phyloP scores from a whole-genome alignment of 2,888 invertebrate genomes.

The Apomyelois bistriatella region DNA sequence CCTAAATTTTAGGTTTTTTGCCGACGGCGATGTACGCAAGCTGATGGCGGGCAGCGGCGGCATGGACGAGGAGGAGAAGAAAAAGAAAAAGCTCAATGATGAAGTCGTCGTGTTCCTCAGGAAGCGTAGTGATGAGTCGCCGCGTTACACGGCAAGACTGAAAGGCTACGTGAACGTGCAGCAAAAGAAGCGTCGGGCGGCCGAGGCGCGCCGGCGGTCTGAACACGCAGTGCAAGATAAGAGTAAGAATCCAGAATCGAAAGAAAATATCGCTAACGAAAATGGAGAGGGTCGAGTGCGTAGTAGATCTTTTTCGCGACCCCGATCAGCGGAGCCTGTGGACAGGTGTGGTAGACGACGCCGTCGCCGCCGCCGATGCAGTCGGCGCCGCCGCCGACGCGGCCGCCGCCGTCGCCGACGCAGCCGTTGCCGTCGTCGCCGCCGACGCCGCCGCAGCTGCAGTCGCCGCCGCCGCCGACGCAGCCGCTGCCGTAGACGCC shows the following conservation, averaged over 20 bases:
- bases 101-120: constrained; percentile 24
- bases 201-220: constrained; percentile 16
- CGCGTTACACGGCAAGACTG: constrained; percentile 22
- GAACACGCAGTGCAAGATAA: constrained; percentile 1
- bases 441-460: constrained; percentile 15
- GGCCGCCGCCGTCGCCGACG: constrained; percentile 15
- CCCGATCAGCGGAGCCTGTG: constrained; percentile 16
- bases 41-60: constrained; percentile 17
- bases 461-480: constrained; percentile 15
- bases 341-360: constrained; percentile 15
- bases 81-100: constrained; percentile 24
- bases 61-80: constrained; percentile 21
- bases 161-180: constrained; percentile 22
- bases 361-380: constrained; percentile 13
- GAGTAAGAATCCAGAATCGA: constrained; percentile 4
- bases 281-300: not conserved
- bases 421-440: constrained; percentile 13
- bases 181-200: constrained; percentile 19
- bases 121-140: constrained; percentile 22
- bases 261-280: constrained; percentile 4
- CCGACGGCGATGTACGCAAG: constrained; percentile 13
- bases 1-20: constrained; percentile 14
- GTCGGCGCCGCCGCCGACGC: constrained; percentile 14
- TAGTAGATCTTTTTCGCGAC: constrained; percentile 9
- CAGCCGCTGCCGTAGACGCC: constrained; percentile 5